Conservation (phyloP, 1,140 invertebrate species). For the Drosophila trapezifrons region DNA sequence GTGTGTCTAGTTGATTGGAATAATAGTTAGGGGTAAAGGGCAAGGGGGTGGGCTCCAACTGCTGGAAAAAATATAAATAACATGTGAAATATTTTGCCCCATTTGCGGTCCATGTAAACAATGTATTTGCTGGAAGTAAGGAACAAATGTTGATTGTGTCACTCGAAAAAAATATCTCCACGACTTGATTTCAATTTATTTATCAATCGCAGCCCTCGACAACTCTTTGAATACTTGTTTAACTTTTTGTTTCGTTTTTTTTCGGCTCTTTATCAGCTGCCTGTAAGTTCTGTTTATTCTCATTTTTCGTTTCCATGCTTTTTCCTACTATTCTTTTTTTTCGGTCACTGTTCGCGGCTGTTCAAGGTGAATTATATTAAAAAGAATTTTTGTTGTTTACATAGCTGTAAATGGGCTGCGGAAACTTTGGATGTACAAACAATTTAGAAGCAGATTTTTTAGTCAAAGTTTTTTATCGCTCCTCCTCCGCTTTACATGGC, state of each 20-base stretch:
- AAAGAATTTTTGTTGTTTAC: conserved; percentile 47
- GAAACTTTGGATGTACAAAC: conserved; percentile 44
- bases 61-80: conserved; percentile 21
- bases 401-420: conserved; percentile 53
- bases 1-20: conserved; percentile 37
- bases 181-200: conserved; percentile 66
- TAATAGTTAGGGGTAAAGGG: conserved; percentile 32
- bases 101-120: conserved; percentile 47
- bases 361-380: conserved; percentile 74
- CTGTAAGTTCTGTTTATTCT: conserved; percentile 52
- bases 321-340: conserved; percentile 17
- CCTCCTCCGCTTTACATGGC: conserved; percentile 34
- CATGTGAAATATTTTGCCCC: conserved; percentile 35
- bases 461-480: conserved; percentile 21
- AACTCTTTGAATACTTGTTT: conserved; percentile 43
- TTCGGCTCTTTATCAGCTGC: conserved; percentile 31
- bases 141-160: conserved; percentile 38
- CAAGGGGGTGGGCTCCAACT: conserved; percentile 9
- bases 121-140: conserved; percentile 12
- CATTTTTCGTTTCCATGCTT: conserved; percentile 17
- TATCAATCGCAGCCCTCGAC: conserved; percentile 49
- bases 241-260: conserved; percentile 10
- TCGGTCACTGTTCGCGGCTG: not conserved
- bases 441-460: conserved; percentile 21
- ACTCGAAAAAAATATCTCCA: conserved; percentile 45